Evolutionary conservation across 2,113 vertebrate species (phyloP), one percentile per base, ranked within the genome.

Genomic region (Forbesichthys papilliferus): DNA sequence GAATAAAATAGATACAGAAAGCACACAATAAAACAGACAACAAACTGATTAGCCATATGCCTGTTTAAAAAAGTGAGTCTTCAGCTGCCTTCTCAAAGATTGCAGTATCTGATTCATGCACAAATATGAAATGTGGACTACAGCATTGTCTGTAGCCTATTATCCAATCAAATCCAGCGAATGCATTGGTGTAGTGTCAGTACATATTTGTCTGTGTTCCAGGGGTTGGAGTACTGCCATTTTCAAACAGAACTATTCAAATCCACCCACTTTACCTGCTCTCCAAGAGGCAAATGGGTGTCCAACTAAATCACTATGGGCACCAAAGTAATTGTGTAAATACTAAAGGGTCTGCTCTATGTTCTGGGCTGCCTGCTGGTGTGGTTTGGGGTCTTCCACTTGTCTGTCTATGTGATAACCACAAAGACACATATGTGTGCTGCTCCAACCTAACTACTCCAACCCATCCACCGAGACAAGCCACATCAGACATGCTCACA

Each of bases 381-480:
- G 36, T 54, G 64, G 16, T 34, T 16, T 52, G 68, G 12, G 27
- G 16, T 66, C 56, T 53, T 54, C 1, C 20, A 20, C 20, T 20
- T 48, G 64, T 69, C 63, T 61, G 20, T 82, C 71, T 74, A 42
- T 64, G 34, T 58, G 46, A 18, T 84, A 65, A 61, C 73, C 59
- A 76, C 61, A 61, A 80, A 66, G 72, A 75, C 46, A n/a, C 63
- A 81, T 66, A 66, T 80, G 79, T 71, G 46, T 67, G 56, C 71
- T 82, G 84, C 74, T 77, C 55, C 60, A 48, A 49, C 9, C 3
- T 70, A 56, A 78, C 71, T 59, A 83, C 84, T 9, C 8, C 70
- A 80, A 73, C 75, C 75, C 69, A 16, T 60, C 77, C 71, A 64
- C 66, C 11, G 80, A 74, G 74, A 48, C 33, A 14, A 11, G n/a